phyloP scores from a whole-genome alignment of 2,888 invertebrate species.

The Ectobius pallidus region DNA sequence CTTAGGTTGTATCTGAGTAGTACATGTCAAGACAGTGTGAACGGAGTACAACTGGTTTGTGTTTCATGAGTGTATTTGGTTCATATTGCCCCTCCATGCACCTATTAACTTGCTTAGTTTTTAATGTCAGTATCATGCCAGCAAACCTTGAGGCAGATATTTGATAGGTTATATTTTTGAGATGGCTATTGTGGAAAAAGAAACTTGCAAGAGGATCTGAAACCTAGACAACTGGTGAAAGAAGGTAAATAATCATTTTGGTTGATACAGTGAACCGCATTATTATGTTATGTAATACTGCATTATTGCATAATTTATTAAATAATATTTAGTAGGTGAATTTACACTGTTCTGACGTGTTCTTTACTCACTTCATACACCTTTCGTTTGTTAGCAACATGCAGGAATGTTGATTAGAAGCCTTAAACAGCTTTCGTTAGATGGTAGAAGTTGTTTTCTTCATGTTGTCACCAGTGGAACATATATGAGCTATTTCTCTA shows the following conservation, averaged over 20 bases:
- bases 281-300: conserved; percentile 30
- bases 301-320: conserved; percentile 30
- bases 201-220: background rate
- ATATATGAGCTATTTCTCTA: no score
- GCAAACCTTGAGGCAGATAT: background rate
- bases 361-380: background rate
- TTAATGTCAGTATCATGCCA: background rate
- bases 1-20: background rate
- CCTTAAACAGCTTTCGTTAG: background rate
- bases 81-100: background rate
- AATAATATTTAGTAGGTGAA: conserved; percentile 28
- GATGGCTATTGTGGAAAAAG: background rate
- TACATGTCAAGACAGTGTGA: background rate
- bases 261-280: conserved; percentile 15
- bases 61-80: conserved; percentile 28
- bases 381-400: no score
- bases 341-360: background rate
- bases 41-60: conserved; percentile 16
- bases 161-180: background rate
- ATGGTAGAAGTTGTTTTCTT: background rate
- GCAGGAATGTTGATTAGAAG: background rate
- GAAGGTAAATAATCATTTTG: conserved; percentile 12
- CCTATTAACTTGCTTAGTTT: conserved; percentile 20
- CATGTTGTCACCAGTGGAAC: background rate
- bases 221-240: conserved; percentile 7